A percentile compares a stretch with the other conserved stretches of the same genome.
These are phyloP conservation scores for Unio pictorum DNA, from an alignment of 2,888 invertebrate genomes.

Conservation along the genomic window DNA sequence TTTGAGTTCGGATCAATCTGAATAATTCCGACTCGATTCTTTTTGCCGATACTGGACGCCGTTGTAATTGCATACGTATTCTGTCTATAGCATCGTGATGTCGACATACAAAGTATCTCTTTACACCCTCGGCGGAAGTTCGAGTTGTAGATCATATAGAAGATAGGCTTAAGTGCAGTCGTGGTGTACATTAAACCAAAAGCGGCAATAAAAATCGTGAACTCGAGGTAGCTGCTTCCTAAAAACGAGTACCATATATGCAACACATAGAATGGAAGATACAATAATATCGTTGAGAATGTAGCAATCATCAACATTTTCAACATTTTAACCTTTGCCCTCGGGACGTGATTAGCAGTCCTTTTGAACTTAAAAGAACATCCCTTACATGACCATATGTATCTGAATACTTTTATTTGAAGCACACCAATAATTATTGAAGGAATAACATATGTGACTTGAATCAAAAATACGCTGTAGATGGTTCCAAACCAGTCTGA, in stretches of 20 bases:
- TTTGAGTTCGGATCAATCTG: slow-evolving; percentile 27
- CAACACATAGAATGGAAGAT: slow-evolving; percentile 46
- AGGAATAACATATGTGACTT: slow-evolving; percentile 52
- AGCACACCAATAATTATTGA: slow-evolving; percentile 36
- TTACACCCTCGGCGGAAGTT: slow-evolving; percentile 69
- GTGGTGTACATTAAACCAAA: slow-evolving; percentile 43
- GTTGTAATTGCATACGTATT: slow-evolving; percentile 67
- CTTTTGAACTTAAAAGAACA: slow-evolving; percentile 48
- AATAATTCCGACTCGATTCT: slow-evolving; percentile 65
- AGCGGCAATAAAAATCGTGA: slow-evolving; percentile 41
- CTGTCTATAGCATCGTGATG: slow-evolving; percentile 65
- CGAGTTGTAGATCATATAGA: slow-evolving; percentile 65
- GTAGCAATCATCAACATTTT: slow-evolving; percentile 65
- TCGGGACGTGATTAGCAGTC: slow-evolving; percentile 62
- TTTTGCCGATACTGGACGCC: slow-evolving; percentile 60
- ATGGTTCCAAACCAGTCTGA: slow-evolving; percentile 34
- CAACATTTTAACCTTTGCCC: slow-evolving; percentile 67
- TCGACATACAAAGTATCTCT: slow-evolving; percentile 68
- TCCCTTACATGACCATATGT: slow-evolving; percentile 56
- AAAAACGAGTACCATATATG: slow-evolving; percentile 48
- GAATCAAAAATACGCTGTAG: slow-evolving; percentile 44
- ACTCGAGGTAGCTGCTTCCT: slow-evolving; percentile 14
- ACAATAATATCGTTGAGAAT: slow-evolving; percentile 28
- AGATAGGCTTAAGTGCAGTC: slow-evolving; percentile 54
- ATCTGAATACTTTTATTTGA: slow-evolving; percentile 52